Conservation (phyloP, 2,888 invertebrate species). For the Acanthosepion lycidas region DNA sequence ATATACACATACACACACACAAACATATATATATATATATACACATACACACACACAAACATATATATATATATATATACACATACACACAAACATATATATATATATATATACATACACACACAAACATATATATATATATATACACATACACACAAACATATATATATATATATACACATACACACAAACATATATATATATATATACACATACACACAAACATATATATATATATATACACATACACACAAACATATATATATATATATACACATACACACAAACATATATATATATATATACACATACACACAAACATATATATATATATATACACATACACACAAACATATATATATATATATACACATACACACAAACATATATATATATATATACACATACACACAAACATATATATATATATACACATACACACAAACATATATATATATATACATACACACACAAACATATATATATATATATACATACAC, state of each 20-base stretch:
- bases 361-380: neutral
- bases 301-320: neutral
- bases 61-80: neutral
- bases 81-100: neutral
- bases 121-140: neutral
- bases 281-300: neutral
- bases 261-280: constrained; percentile 25
- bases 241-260: neutral
- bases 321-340: constrained; percentile 33
- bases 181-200: neutral
- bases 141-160: neutral
- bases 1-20: neutral
- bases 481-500: neutral
- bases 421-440: neutral
- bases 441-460: neutral
- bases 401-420: neutral
- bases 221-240: constrained; percentile 15
- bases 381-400: constrained; percentile 1
- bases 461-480: neutral
- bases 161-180: neutral
- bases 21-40: neutral
- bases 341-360: neutral
- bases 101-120: neutral
- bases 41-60: neutral
- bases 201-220: neutral